Evolutionary conservation across 2,797 vertebrate genomes (phyloP), one percentile per base, ranked within the genome.

Genomic region (Linurgus olivaceus): DNA sequence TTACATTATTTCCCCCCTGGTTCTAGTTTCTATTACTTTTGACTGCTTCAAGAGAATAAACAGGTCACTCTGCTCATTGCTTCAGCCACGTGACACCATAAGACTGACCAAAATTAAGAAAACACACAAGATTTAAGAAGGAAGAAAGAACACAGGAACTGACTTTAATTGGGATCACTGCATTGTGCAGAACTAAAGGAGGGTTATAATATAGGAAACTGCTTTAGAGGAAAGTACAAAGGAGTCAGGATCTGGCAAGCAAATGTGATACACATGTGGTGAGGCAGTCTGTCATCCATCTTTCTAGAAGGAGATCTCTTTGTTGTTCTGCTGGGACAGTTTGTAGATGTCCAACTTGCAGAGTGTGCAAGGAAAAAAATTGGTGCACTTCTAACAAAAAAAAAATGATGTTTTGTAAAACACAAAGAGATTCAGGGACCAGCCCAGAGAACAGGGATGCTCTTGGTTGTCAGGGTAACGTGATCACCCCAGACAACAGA

Each of bases 401-500:
- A 73, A 54, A 4, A 78, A 70, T 45, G 38, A n/a, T 17, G 35
- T 45, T 42, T 66, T 20, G 3, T 59, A 80, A 75, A 72, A 87
- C 24, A 79, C 59, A 52, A 57, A 80, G 68, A 92, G 73, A 83
- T 73, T 63, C 40, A 73, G 70, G 85, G 50, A 90, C 54, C 75
- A 85, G 65, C 87, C 81, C 81, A 3, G 11, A 70, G 50, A 78
- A 70, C 47, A 63, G 66, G 77, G 90, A 91, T 90, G 71, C 38
- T 90, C 84, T 70, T 72, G 71, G 95, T 96, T 96, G 95, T 95
- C 96, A 94, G 78, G 95, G 96, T 62, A 96, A 95, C 92, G 0
- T 23, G 44, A 96, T 96, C 81, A 57, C 86, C 88, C 86, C 73
- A 88, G 93, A 92, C 96, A 95, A 95, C 88, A 79, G 19, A 55